Percentiles rank a stretch among this genome's conserved stretches.
Conservation (phyloP, 2,888 invertebrate species). For the Chrysodeixis includens region DNA sequence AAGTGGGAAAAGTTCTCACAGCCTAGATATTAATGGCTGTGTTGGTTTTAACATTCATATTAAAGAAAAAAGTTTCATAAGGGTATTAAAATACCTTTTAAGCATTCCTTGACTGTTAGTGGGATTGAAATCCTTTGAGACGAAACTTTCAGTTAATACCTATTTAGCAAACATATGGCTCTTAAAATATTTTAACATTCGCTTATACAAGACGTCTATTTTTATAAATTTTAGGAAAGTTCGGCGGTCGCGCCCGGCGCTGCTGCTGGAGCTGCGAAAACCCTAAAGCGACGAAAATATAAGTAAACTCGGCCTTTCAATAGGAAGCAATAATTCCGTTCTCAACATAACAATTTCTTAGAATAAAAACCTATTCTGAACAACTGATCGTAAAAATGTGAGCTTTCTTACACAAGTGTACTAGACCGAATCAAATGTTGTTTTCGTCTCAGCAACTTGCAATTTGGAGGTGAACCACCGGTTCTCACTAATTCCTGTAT, state of each 20-base stretch:
- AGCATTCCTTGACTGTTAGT: too few species aligned
- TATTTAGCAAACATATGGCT: too few species aligned
- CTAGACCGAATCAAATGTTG: constrained; percentile 73
- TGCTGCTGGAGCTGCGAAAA: too few species aligned
- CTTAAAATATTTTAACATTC: background rate
- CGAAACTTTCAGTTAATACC: too few species aligned
- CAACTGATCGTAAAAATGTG: constrained; percentile 58
- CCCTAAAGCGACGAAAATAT: constrained; percentile 39
- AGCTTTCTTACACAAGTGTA: constrained; percentile 60
- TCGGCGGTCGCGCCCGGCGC: too few species aligned
- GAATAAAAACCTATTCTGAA: constrained; percentile 56
- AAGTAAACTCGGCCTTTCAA: constrained; percentile 37
- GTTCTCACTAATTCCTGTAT: constrained; percentile 55
- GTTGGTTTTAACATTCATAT: too few species aligned
- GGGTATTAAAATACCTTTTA: too few species aligned
- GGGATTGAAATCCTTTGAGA: too few species aligned
- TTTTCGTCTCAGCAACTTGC: constrained; percentile 61
- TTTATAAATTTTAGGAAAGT: too few species aligned
- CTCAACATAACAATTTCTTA: constrained; percentile 48
- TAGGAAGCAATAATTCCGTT: constrained; percentile 50
- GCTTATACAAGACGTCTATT: background rate
- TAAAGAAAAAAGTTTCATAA: too few species aligned
- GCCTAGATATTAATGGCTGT: too few species aligned
- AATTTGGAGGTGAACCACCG: constrained; percentile 46
- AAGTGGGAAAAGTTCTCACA: too few species aligned